Percentiles rank a stretch among this genome's conserved stretches.
phyloP scores from a whole-genome alignment of 2,113 vertebrate genomes.

The Pipa parva region DNA sequence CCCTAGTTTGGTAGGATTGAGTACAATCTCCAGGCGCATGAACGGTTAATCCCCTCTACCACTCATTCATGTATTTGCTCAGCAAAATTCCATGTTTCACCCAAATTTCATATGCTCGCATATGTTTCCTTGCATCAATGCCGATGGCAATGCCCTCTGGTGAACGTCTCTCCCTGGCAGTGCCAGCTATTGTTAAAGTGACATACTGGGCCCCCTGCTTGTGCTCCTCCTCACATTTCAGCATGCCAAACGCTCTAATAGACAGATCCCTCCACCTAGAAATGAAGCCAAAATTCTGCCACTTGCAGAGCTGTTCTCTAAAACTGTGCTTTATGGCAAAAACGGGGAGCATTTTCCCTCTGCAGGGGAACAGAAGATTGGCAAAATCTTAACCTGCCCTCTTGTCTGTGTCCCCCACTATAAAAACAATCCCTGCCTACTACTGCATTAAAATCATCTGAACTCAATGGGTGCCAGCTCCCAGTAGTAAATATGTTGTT shows the following conservation, averaged over 20 bases:
- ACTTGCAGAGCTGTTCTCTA: too few relatives aligned
- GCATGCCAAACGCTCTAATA: conserved; percentile 52
- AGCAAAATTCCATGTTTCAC: conserved; percentile 37
- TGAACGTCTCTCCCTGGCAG: conserved; percentile 43
- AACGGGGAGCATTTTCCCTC: neutral
- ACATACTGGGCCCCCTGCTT: conserved; percentile 42
- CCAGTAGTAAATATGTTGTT: too few relatives aligned
- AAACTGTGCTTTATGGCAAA: conserved; percentile 39
- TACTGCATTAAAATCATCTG: too few relatives aligned
- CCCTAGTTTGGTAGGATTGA: too few relatives aligned
- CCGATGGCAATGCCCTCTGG: conserved; percentile 46
- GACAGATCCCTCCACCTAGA: conserved; percentile 52
- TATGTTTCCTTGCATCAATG: conserved; percentile 49
- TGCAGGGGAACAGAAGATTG: too few relatives aligned
- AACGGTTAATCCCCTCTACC: neutral
- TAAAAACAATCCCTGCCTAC: too few relatives aligned
- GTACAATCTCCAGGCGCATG: neutral
- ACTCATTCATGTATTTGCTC: conserved; percentile 27
- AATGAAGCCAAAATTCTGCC: conserved; percentile 54
- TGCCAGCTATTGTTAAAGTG: conserved; percentile 53
- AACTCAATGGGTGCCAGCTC: too few relatives aligned
- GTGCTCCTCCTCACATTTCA: conserved; percentile 35
- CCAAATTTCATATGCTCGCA: conserved; percentile 46
- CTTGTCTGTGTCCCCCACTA: too few relatives aligned
- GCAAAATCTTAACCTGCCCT: too few relatives aligned